Evolutionary conservation across 1,140 invertebrate genomes (phyloP).

Genomic region (Drosophila ambigua): DNA sequence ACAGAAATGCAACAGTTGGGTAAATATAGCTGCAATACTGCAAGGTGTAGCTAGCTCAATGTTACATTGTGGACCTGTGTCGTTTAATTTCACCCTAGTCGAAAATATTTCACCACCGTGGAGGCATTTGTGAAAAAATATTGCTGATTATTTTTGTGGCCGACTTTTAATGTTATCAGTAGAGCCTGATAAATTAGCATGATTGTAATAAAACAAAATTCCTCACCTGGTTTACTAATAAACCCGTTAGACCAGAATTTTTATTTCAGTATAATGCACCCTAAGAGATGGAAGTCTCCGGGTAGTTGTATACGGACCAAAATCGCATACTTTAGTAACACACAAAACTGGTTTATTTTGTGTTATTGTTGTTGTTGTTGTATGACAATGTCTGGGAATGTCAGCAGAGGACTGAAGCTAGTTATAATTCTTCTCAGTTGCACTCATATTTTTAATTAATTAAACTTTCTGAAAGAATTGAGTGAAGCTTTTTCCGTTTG

Average conservation of each 20-base stretch:
- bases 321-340: too few species aligned
- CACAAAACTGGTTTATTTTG: too few species aligned
- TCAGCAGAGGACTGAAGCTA: too few species aligned
- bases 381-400: too few species aligned
- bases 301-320: too few species aligned
- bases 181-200: constrained; percentile 12
- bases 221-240: constrained; percentile 2
- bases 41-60: constrained; percentile 31
- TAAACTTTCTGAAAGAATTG: too few species aligned
- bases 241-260: constrained; percentile 23
- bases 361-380: too few species aligned
- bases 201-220: constrained; percentile 1
- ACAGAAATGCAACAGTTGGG: constrained; percentile 44
- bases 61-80: constrained; percentile 4
- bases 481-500: too few species aligned
- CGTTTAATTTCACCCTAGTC: constrained; percentile 8
- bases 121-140: constrained; percentile 11
- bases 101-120: constrained; percentile 34
- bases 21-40: constrained; percentile 17
- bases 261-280: background rate
- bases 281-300: too few species aligned
- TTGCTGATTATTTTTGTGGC: background rate
- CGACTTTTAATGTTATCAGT: constrained; percentile 26
- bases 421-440: too few species aligned
- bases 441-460: too few species aligned